These are phyloP conservation scores for Strix uralensis DNA, from an alignment of 2,113 vertebrate genomes.

Conservation along the genomic window DNA sequence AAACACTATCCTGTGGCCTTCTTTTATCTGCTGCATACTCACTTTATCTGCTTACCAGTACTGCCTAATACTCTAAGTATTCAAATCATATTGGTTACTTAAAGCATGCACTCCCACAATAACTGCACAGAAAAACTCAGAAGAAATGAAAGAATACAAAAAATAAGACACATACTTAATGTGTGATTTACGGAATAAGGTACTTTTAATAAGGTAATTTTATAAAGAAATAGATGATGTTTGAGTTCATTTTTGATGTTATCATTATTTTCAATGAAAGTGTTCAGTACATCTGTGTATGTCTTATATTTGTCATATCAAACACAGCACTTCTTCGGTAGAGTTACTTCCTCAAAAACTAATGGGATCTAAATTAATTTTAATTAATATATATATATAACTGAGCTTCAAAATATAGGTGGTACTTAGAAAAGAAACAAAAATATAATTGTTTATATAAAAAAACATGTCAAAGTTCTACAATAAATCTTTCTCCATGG, in stretches of 20 bases:
- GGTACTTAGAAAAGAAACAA: not conserved
- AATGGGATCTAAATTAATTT: not conserved
- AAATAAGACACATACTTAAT: not conserved
- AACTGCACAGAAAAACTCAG: not conserved
- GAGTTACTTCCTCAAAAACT: not conserved
- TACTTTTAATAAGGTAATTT: not conserved
- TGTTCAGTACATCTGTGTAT: accelerated
- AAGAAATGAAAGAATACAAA: not conserved
- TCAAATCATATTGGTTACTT: not conserved
- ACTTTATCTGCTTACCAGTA: not conserved
- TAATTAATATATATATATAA: not conserved
- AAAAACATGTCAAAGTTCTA: not conserved
- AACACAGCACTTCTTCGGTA: not conserved
- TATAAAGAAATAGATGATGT: not conserved
- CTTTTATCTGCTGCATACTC: not conserved
- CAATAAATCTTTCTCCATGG: not conserved
- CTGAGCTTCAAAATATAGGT: not conserved
- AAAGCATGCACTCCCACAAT: not conserved
- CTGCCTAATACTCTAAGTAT: not conserved
- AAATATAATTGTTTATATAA: not conserved
- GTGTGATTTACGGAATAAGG: accelerated
- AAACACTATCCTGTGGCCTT: accelerated
- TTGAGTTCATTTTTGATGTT: not conserved
- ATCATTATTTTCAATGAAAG: not conserved
- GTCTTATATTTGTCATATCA: not conserved